Conservation (phyloP, 2,797 vertebrate genomes). For the Spea hammondii region DNA sequence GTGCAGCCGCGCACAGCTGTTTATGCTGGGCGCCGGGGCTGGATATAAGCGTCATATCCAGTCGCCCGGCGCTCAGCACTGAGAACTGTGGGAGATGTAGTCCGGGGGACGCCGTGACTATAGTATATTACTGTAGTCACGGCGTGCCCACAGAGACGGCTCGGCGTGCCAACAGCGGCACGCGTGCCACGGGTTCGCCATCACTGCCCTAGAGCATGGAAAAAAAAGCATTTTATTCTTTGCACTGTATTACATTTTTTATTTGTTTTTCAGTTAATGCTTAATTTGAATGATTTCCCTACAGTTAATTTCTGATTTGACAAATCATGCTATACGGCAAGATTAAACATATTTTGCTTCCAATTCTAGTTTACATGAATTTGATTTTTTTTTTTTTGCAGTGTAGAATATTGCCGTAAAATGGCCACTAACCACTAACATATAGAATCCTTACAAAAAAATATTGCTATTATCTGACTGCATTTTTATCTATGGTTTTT, state of each 20-base stretch:
- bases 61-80: too few species aligned
- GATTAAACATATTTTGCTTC: conserved; percentile 33
- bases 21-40: too few species aligned
- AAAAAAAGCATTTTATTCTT: conserved; percentile 22
- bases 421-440: conserved; percentile 21
- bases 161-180: too few species aligned
- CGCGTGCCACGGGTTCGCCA: too few species aligned
- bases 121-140: too few species aligned
- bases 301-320: conserved; percentile 38
- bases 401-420: conserved; percentile 5
- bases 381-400: conserved; percentile 29
- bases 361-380: conserved; percentile 14
- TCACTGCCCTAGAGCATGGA: conserved; percentile 33
- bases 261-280: conserved; percentile 37
- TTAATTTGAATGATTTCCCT: conserved; percentile 36
- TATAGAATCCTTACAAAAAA: conserved; percentile 17
- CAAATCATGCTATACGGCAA: conserved; percentile 23
- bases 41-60: too few species aligned
- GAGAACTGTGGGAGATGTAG: too few species aligned
- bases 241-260: conserved; percentile 29
- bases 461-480: conserved; percentile 38
- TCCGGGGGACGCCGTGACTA: too few species aligned
- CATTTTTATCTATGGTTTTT: conserved; percentile 43
- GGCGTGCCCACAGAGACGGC: too few species aligned
- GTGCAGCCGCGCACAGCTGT: too few species aligned